phyloP scores from a whole-genome alignment of 2,113 vertebrate species.

The Sebastes fasciatus region DNA sequence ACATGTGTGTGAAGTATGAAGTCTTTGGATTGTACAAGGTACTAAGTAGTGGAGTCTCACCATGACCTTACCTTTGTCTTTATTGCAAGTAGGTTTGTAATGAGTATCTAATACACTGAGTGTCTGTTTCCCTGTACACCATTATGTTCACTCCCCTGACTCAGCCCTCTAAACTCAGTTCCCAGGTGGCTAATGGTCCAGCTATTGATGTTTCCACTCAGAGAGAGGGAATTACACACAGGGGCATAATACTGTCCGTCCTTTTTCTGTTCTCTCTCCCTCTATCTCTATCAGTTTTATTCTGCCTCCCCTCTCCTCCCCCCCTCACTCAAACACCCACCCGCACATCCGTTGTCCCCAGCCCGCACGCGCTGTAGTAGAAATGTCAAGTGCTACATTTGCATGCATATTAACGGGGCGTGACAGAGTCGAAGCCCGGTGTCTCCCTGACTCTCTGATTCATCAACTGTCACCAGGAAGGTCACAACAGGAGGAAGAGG shows the following conservation, averaged over 20 bases:
- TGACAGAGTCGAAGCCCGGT: slow-evolving; percentile 75
- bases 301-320: slow-evolving; percentile 27
- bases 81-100: slow-evolving; percentile 56
- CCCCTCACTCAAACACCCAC: slow-evolving; percentile 15
- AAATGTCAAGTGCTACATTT: slow-evolving; percentile 88
- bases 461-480: slow-evolving; percentile 85
- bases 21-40: slow-evolving; percentile 30
- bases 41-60: slow-evolving; percentile 37
- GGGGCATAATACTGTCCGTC: slow-evolving; percentile 59
- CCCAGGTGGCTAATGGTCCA: slow-evolving; percentile 75
- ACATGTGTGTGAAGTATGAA: slow-evolving; percentile 47
- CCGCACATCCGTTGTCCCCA: slow-evolving; percentile 37
- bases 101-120: slow-evolving; percentile 37
- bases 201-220: slow-evolving; percentile 69
- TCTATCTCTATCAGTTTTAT: slow-evolving; percentile 47
- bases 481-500: slow-evolving; percentile 70
- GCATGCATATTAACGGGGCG: slow-evolving; percentile 86
- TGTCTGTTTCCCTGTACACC: slow-evolving; percentile 46
- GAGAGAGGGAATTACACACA: slow-evolving; percentile 66
- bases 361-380: slow-evolving; percentile 67
- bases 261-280: slow-evolving; percentile 54
- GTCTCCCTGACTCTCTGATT: slow-evolving; percentile 81
- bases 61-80: slow-evolving; percentile 59
- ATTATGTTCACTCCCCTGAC: slow-evolving; percentile 55
- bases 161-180: slow-evolving; percentile 54